Evolutionary conservation across 1,140 invertebrate genomes (phyloP).

Genomic region (Trichomalopsis sarcophagae): DNA sequence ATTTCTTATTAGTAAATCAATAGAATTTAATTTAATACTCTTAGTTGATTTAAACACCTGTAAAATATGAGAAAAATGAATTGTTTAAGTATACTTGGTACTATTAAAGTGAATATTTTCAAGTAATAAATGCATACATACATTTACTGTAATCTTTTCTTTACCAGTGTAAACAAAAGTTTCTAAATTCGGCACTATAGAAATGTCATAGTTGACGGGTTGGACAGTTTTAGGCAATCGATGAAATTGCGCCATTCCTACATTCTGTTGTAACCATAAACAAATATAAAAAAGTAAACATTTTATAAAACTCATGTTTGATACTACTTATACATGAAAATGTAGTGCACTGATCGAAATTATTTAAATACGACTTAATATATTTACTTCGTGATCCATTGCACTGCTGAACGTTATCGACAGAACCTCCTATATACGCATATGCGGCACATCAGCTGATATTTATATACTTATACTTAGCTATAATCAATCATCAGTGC

Average conservation of each 20-base stretch:
- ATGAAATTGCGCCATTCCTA: constrained; percentile 77
- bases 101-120: not conserved
- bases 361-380: not conserved
- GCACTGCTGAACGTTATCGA: not conserved
- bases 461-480: not conserved
- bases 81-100: not conserved
- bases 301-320: not conserved
- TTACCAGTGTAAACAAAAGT: constrained; percentile 88
- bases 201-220: constrained; percentile 88
- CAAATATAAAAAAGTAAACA: not conserved
- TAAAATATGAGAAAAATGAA: constrained; percentile 52
- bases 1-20: constrained; percentile 83
- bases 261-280: not conserved
- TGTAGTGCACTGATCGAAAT: not conserved
- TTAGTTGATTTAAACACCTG: constrained; percentile 83
- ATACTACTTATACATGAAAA: not conserved
- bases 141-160: constrained; percentile 85
- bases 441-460: not conserved
- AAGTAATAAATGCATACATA: constrained; percentile 74
- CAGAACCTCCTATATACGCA: not conserved
- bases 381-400: not conserved
- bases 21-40: constrained; percentile 85
- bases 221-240: constrained; percentile 86
- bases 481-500: too few relatives aligned
- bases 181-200: constrained; percentile 86